These are phyloP conservation scores for Diacarnus erythraeanus DNA, from an alignment of 37 sponge, comb jelly and placozoan genomes.

Conservation along the genomic window DNA sequence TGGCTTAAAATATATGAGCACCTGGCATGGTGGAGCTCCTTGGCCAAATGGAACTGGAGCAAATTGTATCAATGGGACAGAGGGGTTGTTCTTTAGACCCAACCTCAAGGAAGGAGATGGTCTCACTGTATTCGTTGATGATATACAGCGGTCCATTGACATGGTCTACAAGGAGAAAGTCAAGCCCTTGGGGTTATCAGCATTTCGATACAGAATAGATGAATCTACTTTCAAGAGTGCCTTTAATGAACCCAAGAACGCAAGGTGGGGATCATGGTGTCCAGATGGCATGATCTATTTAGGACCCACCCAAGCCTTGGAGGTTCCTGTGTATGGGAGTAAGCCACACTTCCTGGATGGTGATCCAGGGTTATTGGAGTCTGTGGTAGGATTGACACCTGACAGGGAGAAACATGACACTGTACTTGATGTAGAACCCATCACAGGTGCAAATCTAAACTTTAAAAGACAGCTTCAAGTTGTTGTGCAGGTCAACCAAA, in stretches of 20 bases:
- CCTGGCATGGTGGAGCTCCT: too few relatives aligned
- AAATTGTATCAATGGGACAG: constrained; percentile 73
- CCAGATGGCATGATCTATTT: constrained; percentile 76
- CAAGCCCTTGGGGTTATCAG: constrained; percentile 44
- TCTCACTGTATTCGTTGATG: constrained; percentile 71
- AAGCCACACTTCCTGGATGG: constrained; percentile 86
- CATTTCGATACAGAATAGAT: constrained; percentile 53
- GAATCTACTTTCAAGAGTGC: constrained; percentile 47
- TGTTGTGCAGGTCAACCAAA: constrained; percentile 54
- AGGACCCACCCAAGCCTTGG: constrained; percentile 44
- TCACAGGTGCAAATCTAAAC: constrained; percentile 59
- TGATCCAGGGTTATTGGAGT: constrained; percentile 50
- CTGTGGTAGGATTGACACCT: constrained; percentile 47
- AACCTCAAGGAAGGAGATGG: constrained; percentile 53
- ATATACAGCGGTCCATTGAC: constrained; percentile 67
- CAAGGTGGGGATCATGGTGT: constrained; percentile 56
- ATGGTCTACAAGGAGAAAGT: constrained; percentile 31
- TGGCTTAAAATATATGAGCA: constrained; percentile 10
- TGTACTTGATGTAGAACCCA: constrained; percentile 65
- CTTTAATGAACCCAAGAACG: constrained; percentile 43
- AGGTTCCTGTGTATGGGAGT: constrained; percentile 73
- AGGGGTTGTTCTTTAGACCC: constrained; percentile 86
- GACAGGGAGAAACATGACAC: constrained; percentile 52
- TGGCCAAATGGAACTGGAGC: constrained; percentile 47
- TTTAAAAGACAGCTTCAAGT: constrained; percentile 54